Base-by-base conservation (phyloP, 2,113 vertebrate species). In the Orycteropus afer region DNA sequence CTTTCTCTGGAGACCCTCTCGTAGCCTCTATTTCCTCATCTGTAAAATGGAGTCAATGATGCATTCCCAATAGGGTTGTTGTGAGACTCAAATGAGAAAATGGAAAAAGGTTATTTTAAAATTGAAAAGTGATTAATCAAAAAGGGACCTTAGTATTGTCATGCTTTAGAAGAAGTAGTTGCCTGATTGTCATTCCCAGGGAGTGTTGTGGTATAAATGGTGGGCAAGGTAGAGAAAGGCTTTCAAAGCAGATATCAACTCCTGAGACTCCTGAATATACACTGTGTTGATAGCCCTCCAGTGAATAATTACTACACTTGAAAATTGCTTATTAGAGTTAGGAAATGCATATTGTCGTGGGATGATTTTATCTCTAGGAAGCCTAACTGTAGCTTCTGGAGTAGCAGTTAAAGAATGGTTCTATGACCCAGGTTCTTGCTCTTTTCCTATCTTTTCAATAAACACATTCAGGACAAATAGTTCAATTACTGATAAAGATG, bases 31-130 rank as follows among this genome's bases (percentile, higher is more conserved):
- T n/a, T n/a, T n/a, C n/a, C n/a, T n/a, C n/a, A n/a, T n/a, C n/a
- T n/a, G n/a, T n/a, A n/a, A n/a, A n/a, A n/a, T n/a, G n/a, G n/a
- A n/a, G n/a, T n/a, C n/a, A n/a, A n/a, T n/a, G n/a, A n/a, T n/a
- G n/a, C n/a, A n/a, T n/a, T n/a, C n/a, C n/a, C n/a, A n/a, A n/a
- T n/a, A n/a, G n/a, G n/a, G n/a, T n/a, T n/a, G n/a, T n/a, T n/a
- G n/a, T n/a, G n/a, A n/a, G n/a, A n/a, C n/a, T n/a, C n/a, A n/a
- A n/a, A n/a, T n/a, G n/a, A n/a, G n/a, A n/a, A n/a, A n/a, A n/a
- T n/a, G n/a, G n/a, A n/a, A n/a, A 25, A 93, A 47, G 89, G n/a
- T 55, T 61, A 57, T 49, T 80, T 47, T 40, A 20, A 71, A 89
- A 77, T 59, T 87, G 27, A 42, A 76, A 69, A 69, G 2, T 42